Base-by-base conservation (phyloP, 2,113 vertebrate genomes). In the Loxodonta africana region DNA sequence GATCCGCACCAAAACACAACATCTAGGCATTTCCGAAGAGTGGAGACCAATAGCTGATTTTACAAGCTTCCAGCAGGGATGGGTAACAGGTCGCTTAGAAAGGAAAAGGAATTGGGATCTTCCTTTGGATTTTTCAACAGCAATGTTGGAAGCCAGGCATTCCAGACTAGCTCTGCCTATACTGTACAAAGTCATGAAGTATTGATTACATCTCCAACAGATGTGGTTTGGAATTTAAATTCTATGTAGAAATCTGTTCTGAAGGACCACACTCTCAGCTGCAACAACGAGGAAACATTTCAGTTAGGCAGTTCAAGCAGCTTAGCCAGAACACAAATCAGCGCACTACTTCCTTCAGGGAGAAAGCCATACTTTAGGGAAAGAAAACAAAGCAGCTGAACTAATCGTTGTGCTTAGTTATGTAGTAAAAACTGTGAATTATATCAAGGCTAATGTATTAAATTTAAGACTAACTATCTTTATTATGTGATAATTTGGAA, bases 341-440 rank as follows among this genome's bases (percentile, higher is more conserved):
- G n/a, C 8, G 7, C 12, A 53, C 51, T 89, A 30, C 51, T 88
- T 71, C 74, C 44, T 93, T 90, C 80, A 69, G 20, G 51, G 73
- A 77, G 41, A 80, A 92, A 88, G 6, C 44, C 41, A 44, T 44
- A 62, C 26, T 90, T 86, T 48, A 51, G 48, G 48, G 48, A 48
- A 48, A 14, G 25, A 60, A 14, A 62, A 63, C 65, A 28, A 83
- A 86, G 25, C 73, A 85, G 67, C 46, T 84, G 15, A 95, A 86
- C 20, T 44, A 87, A 80, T 76, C 57, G 57, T 37, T 86, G 10
- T 73, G 4, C 48, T 87, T 84, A 63, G 30, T 89, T 92, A 46
- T 69, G 5, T 25, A 90, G 26, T 69, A 78, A 90, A 95, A 96
- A 76, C 3, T 81, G 26, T 80, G 30, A 90, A 81, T 76, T 85